Evolutionary conservation across 2,888 invertebrate genomes (phyloP).

Genomic region (Monoplex corrugatus): DNA sequence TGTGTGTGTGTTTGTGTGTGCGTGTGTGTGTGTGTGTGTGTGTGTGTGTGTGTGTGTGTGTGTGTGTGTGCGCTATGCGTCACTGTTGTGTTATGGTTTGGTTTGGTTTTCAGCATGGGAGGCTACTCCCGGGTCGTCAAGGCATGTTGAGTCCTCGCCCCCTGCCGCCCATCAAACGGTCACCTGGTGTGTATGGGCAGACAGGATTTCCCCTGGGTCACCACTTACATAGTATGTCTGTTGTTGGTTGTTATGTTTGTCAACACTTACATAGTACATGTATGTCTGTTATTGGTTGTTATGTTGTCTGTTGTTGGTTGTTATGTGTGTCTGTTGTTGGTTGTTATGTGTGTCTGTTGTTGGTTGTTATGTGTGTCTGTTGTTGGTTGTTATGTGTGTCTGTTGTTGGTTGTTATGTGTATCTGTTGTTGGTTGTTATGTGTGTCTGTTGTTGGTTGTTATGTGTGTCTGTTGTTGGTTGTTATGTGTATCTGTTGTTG

Average conservation of each 20-base stretch:
- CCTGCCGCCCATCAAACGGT: constrained; percentile 61
- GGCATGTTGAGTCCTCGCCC: constrained; percentile 65
- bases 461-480: no score
- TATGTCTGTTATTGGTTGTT: neutral
- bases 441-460: no score
- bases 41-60: no score
- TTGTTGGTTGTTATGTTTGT: no score
- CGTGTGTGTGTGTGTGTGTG: no score
- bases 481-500: no score
- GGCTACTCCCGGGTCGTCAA: constrained; percentile 63
- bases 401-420: no score
- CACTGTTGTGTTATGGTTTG: no score
- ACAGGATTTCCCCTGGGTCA: neutral
- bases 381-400: neutral
- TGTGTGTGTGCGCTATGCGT: no score
- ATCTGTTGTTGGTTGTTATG: no score
- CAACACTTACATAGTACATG: neutral
- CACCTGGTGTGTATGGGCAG: neutral
- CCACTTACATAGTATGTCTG: neutral
- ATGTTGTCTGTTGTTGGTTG: neutral
- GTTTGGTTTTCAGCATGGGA: constrained; percentile 62
- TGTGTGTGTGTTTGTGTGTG: no score
- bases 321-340: neutral
- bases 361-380: neutral
- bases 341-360: neutral